These are phyloP conservation scores for Apomyelois bistriatella DNA, from an alignment of 2,888 invertebrate genomes.

Conservation along the genomic window DNA sequence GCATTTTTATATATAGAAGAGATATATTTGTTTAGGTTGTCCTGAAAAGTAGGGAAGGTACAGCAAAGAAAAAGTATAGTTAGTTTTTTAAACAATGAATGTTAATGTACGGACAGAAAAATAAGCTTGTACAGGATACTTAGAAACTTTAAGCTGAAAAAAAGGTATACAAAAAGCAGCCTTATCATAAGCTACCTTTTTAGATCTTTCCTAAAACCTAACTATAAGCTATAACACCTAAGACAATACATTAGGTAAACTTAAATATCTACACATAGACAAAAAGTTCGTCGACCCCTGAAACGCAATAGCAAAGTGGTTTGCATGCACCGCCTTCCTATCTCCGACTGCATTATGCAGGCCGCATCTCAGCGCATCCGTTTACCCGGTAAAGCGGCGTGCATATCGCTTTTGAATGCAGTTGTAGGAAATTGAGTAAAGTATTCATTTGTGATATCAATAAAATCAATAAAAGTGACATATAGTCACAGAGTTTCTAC, in stretches of 20 bases:
- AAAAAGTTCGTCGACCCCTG: conserved; percentile 31
- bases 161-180: no score
- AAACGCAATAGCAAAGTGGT: conserved; percentile 28
- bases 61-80: no score
- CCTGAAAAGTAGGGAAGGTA: background rate
- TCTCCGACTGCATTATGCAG: conserved; percentile 57
- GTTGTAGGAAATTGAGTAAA: background rate
- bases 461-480: no score
- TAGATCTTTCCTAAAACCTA: no score
- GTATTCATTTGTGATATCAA: no score
- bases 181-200: background rate
- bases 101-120: no score
- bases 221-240: no score
- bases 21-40: background rate
- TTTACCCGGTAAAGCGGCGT: conserved; percentile 10
- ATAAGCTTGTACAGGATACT: no score
- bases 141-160: no score
- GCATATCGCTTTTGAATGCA: background rate
- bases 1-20: conserved; percentile 23
- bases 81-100: no score
- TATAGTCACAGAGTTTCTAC: no score
- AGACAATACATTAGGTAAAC: background rate
- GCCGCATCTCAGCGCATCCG: conserved; percentile 30
- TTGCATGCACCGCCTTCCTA: conserved; percentile 53
- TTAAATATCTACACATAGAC: background rate